Evolutionary conservation across 1,140 invertebrate species (phyloP).

Genomic region (Popillia japonica): DNA sequence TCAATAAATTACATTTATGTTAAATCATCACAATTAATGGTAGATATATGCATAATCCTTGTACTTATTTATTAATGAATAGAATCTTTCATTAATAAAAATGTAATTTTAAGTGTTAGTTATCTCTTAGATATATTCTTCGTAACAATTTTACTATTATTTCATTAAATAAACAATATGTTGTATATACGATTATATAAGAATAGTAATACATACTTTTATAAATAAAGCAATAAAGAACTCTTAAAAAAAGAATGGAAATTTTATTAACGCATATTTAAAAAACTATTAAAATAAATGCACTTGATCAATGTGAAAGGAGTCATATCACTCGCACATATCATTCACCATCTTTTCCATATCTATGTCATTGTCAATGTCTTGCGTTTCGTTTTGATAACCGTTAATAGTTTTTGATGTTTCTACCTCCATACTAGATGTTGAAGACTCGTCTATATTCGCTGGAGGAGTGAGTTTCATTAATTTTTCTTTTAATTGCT

Average conservation of each 20-base stretch:
- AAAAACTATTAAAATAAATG: conserved; percentile 42
- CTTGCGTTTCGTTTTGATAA: conserved; percentile 49
- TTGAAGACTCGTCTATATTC: conserved; percentile 68
- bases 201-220: conserved; percentile 26
- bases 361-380: conserved; percentile 71
- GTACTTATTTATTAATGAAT: conserved; percentile 19
- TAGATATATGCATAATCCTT: conserved; percentile 1
- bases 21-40: conserved; percentile 13
- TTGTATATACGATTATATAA: background rate
- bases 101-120: background rate
- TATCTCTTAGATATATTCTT: conserved; percentile 10
- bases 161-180: conserved; percentile 34
- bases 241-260: conserved; percentile 38
- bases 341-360: conserved; percentile 80
- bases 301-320: conserved; percentile 32
- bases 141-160: conserved; percentile 21
- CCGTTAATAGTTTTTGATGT: conserved; percentile 40
- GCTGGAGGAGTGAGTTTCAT: conserved; percentile 78
- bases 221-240: conserved; percentile 38
- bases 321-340: conserved; percentile 67
- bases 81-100: conserved; percentile 14
- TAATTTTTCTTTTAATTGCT: conserved; percentile 65
- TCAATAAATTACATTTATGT: conserved; percentile 27
- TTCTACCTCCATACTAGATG: conserved; percentile 55
- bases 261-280: conserved; percentile 39